Evolutionary conservation across 1,140 invertebrate genomes (phyloP), one percentile per base, ranked within the genome.

Genomic region (Cepaea nemoralis): DNA sequence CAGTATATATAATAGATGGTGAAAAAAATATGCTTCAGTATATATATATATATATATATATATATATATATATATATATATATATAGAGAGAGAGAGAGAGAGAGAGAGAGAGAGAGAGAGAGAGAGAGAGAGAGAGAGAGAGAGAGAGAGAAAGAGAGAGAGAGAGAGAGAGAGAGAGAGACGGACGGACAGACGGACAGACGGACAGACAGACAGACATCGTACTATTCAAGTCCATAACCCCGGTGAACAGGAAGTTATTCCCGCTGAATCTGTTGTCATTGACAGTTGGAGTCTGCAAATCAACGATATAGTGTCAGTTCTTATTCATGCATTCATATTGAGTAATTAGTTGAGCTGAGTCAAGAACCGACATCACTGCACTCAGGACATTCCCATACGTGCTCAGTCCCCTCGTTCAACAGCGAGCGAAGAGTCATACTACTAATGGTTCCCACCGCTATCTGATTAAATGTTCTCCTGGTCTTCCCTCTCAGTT

Each of bases 141-240:
- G 78, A 80, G 66, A 80, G 78, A 80, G 78, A 80, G 78, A 80
- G 78, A 73, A 16, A 70, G 78, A 80, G 59, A 71, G 63, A 71
- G 77, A 66, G 77, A 63, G 33, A 39, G 31, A 66, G n/a, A n/a
- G n/a, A n/a, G n/a, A n/a, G n/a, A n/a, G n/a, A n/a, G n/a, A n/a
- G n/a, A n/a, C n/a, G n/a, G 14, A 39, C 24, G 50, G 33, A 35
- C 14, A 63, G 24, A 69, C 8, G 45, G 45, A 37, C 19, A 33
- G 5, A 59, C 16, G 35, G 48, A 59, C 0, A 24, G 59, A 69
- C 33, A 39, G 63, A 79, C 2, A 39, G 6, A 79, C n/a, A n/a
- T n/a, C 69, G 92, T 93, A 50, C 94, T 93, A 71, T 89, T 93
- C 87, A 94, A 81, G 85, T 93, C 93, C 3, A 94, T 86, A 27